Evolutionary conservation across 2,888 invertebrate species (phyloP).

Genomic region (Scotopteryx bipunctaria): DNA sequence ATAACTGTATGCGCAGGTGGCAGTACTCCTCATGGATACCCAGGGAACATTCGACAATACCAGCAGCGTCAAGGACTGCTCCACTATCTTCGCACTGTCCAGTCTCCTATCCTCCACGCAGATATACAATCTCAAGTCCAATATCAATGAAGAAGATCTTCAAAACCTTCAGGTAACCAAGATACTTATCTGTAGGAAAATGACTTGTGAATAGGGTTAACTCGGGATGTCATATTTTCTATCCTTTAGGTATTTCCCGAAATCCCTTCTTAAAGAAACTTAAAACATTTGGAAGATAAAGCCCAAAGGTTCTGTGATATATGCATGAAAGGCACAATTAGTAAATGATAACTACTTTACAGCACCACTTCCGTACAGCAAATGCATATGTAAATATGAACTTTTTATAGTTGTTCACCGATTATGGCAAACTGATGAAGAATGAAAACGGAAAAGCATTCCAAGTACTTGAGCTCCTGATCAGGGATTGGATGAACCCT

Average conservation of each 20-base stretch:
- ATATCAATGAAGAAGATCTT: constrained; percentile 96
- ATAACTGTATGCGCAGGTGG: constrained; percentile 77
- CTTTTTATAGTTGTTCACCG: constrained; percentile 86
- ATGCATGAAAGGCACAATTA: too few species aligned
- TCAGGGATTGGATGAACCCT: constrained; percentile 98
- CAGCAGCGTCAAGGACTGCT: constrained; percentile 96
- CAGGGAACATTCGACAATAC: constrained; percentile 97
- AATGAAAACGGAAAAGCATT: constrained; percentile 91
- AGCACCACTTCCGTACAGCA: background rate
- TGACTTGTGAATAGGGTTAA: too few species aligned
- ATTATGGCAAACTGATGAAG: constrained; percentile 93
- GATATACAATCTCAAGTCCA: constrained; percentile 89
- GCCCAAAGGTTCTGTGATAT: too few species aligned
- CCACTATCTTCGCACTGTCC: constrained; percentile 85
- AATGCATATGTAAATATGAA: background rate
- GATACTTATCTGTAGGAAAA: background rate
- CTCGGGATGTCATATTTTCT: too few species aligned
- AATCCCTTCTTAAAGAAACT: too few species aligned
- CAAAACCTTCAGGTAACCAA: constrained; percentile 89
- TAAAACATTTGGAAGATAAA: too few species aligned
- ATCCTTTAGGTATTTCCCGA: too few species aligned
- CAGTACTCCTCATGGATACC: constrained; percentile 92
- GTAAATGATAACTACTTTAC: too few species aligned
- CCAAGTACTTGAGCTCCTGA: constrained; percentile 92
- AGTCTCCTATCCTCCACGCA: constrained; percentile 97